Evolutionary conservation across 2,113 vertebrate genomes (phyloP).

Genomic region (Hypanus sabinus): DNA sequence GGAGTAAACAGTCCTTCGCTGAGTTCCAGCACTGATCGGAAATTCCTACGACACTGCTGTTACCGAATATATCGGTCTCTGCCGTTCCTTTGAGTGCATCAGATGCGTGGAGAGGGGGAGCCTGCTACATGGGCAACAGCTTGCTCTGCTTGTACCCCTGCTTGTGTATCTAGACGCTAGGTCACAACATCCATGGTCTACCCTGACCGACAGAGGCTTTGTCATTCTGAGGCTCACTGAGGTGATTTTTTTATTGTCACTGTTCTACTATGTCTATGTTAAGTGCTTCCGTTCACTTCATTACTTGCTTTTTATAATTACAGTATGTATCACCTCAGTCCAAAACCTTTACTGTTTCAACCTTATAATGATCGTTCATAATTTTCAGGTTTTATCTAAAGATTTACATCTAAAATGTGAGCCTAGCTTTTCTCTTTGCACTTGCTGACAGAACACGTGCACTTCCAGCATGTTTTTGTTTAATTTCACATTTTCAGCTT

Average conservation of each 20-base stretch:
- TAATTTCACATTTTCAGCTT: background rate
- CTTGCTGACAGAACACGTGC: background rate
- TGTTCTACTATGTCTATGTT: background rate
- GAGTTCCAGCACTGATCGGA: no score
- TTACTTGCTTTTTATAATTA: background rate
- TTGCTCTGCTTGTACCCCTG: no score
- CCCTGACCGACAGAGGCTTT: no score
- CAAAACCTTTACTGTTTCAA: background rate
- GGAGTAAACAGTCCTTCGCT: no score
- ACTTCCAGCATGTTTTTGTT: background rate
- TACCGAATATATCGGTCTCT: no score
- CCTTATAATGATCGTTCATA: background rate
- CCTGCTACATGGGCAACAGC: no score
- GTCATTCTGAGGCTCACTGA: background rate
- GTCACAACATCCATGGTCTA: no score
- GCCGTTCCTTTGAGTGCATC: no score
- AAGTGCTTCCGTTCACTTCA: background rate
- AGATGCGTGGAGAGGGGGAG: no score
- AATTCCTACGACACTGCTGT: no score
- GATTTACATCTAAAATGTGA: background rate
- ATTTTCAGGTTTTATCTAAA: background rate
- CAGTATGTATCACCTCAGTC: background rate
- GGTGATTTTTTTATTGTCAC: background rate
- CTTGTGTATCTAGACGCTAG: no score
- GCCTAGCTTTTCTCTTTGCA: background rate